phyloP scores from a whole-genome alignment of 2,888 invertebrate genomes.

The Cenopis cana region DNA sequence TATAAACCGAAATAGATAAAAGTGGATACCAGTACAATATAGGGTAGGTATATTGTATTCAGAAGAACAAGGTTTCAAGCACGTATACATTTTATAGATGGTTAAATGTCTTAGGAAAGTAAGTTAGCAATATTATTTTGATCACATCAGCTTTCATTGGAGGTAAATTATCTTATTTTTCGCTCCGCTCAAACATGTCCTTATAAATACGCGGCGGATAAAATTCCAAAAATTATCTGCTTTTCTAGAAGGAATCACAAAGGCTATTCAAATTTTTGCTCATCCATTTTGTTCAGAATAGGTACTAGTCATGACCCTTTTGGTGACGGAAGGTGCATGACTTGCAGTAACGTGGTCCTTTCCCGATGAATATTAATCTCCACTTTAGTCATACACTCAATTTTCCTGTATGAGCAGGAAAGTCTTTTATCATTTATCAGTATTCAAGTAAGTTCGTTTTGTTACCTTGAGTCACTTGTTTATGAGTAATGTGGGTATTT shows the following conservation, averaged over 20 bases:
- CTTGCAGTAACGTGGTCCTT: slow-evolving; percentile 39
- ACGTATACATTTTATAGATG: too few relatives aligned
- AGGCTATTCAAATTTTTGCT: slow-evolving; percentile 15
- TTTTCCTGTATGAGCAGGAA: slow-evolving; percentile 20
- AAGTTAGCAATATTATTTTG: neutral
- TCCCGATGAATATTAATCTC: slow-evolving; percentile 19
- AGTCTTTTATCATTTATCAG: slow-evolving; percentile 28
- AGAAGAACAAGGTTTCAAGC: too few relatives aligned
- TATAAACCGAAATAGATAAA: neutral
- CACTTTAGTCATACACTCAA: slow-evolving; percentile 9
- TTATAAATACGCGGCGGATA: slow-evolving; percentile 4
- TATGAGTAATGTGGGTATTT: slow-evolving; percentile 18
- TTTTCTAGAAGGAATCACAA: slow-evolving; percentile 19
- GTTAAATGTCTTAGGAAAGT: neutral
- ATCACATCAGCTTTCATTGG: neutral
- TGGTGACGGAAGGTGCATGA: slow-evolving; percentile 34
- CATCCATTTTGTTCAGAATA: slow-evolving; percentile 26
- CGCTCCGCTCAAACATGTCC: neutral
- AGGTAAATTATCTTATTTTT: neutral
- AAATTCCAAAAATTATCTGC: neutral
- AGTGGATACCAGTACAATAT: neutral
- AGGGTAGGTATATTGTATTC: too few relatives aligned
- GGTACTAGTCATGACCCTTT: slow-evolving; percentile 1
- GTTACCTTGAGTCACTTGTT: neutral
- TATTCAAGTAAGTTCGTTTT: slow-evolving; percentile 19